phyloP scores from a whole-genome alignment of 2,797 vertebrate genomes.

The Gadopsis marmoratus region DNA sequence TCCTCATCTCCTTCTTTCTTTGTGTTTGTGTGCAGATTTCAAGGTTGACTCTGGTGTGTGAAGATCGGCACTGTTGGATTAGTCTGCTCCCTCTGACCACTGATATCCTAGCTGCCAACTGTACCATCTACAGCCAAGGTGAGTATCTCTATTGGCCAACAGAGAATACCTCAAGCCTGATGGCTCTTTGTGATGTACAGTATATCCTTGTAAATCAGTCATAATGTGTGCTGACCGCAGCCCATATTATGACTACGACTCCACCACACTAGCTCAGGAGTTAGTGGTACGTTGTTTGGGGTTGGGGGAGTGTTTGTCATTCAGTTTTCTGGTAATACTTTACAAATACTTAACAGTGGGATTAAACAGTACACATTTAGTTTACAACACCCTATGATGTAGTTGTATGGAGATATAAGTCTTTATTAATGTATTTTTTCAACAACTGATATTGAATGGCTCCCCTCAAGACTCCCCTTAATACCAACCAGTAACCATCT shows the following conservation, averaged over 20 bases:
- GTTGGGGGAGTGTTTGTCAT: not conserved
- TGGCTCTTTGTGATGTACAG: not conserved
- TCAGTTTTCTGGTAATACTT: not conserved
- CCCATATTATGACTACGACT: too few species aligned
- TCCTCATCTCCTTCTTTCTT: not conserved
- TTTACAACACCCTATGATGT: not conserved
- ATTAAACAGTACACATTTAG: too few species aligned
- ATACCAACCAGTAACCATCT: not conserved
- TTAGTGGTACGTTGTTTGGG: not conserved
- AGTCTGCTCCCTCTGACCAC: conserved; percentile 84
- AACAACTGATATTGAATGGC: not conserved
- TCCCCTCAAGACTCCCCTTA: too few species aligned
- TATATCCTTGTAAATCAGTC: not conserved
- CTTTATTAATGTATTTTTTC: not conserved
- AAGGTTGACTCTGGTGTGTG: conserved; percentile 83
- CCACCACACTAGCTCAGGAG: not conserved
- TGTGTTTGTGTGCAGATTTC: conserved; percentile 77
- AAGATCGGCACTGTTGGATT: conserved; percentile 91
- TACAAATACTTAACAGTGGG: too few species aligned
- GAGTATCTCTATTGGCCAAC: not conserved
- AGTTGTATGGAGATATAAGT: not conserved
- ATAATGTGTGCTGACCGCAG: not conserved
- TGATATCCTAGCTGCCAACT: conserved; percentile 84
- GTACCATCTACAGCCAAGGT: conserved; percentile 92
- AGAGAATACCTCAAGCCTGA: not conserved